Evolutionary conservation across 2,888 invertebrate genomes (phyloP), one percentile per base, ranked within the genome.

Genomic region (Tetropium fuscum): DNA sequence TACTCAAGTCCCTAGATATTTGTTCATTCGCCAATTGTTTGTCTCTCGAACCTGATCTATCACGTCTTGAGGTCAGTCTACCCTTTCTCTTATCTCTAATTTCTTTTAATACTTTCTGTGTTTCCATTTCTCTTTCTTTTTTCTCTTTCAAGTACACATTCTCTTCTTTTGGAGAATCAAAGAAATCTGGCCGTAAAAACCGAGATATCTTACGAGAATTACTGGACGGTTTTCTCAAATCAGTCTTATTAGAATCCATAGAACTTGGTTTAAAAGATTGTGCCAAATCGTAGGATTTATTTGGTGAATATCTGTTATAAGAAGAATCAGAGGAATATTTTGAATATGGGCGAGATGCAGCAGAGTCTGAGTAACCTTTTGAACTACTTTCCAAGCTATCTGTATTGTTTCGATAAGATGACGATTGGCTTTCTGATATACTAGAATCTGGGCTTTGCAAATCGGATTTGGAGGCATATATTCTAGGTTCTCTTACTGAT

Each of bases 131-230:
- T 69, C 90, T 84, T 78, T 89, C 85, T 64, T 86, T 86, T 68
- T 86, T 84, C 74, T 87, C 86, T 76, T 86, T 85, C 1, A 86
- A 84, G 73, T 88, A 88, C 15, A 86, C 82, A 73, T 86, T 90
- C 70, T 91, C 91, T 38, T 71, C 87, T 66, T 78, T 78, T 2
- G 86, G 84, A 1, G 88, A 83, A 64, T 92, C 91, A 75, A 88
- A 91, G 76, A 92, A 92, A 78, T 93, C 93, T 0, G 92, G 90
- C 20, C 93, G 85, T 57, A 93, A 81, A 80, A 92, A 93, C 56
- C 93, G 83, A 5, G 90, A 91, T 57, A 90, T 86, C 63, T 90
- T 85, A 45, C 88, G 87, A 27, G 66, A 70, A 36, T 66, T 53
- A 30, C 60, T 66, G 51, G 75, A 73, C 47, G 74, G 71, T 64